Base-by-base conservation (phyloP, 1,140 invertebrate species). In the Rhopalosiphum padi region DNA sequence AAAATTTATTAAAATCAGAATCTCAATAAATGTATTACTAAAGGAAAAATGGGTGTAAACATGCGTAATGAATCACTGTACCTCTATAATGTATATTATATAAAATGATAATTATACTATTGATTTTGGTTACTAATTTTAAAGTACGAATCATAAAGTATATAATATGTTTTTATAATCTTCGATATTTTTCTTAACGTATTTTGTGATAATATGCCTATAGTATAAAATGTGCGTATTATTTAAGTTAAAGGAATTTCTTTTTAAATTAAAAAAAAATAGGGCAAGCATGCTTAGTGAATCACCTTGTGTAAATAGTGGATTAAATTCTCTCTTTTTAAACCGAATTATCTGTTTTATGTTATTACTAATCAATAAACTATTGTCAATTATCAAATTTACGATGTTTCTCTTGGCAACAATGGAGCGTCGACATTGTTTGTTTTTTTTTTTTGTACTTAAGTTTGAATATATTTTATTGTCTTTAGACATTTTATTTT, bases 381-480 rank as follows among this genome's bases (percentile, higher is more conserved):
- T 77, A 77, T 77, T 77, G 60, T 77, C 60, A 77, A 77, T 77
- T 77, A 77, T 77, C 18, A 77, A 77, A 30, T 77, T 77, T 77
- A 77, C 60, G 60, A 77, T n/a, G 60, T n/a, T 77, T 77, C 30
- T 77, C n/a, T 77, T 77, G 60, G 60, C 60, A 77, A 18, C 30
- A 15, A 77, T 77, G 15, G 6, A n/a, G 11, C 30, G 5, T 68
- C 23, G 53, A 60, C 25, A 60, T 68, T 60, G 23, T 60, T 8
- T 41, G 1, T 41, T 41, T 41, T 41, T 77, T 77, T 77, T 68
- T 77, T 11, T 30, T 11, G 9, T 68, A 68, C 15, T 68, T n/a
- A 77, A 77, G 60, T 77, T 77, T 77, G 60, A 77, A 18, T 77
- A n/a, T 77, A 77, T 77, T 77, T 77, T 77, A 77, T 77, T 77